Evolutionary conservation across 2,888 invertebrate genomes (phyloP).

Genomic region (Andrena flavipes): DNA sequence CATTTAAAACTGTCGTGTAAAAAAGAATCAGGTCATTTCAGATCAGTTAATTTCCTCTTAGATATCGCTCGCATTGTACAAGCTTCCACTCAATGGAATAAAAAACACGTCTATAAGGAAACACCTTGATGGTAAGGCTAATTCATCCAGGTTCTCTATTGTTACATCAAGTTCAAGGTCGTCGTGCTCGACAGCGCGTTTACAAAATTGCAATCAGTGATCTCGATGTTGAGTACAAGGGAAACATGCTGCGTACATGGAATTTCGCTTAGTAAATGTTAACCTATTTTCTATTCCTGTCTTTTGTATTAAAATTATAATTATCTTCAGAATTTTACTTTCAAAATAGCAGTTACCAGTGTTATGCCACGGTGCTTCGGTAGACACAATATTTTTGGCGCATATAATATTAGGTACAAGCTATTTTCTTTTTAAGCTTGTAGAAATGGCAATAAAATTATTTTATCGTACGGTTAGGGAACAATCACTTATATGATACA

Average conservation of each 20-base stretch:
- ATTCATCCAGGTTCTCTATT: neutral
- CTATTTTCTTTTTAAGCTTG: too few species aligned
- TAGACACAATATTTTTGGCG: too few species aligned
- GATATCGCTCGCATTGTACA: neutral
- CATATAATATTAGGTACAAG: too few species aligned
- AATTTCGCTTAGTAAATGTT: neutral
- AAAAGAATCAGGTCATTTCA: too few species aligned
- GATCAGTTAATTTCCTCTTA: too few species aligned
- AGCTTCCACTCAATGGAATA: neutral
- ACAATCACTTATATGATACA: too few species aligned
- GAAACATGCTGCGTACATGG: neutral
- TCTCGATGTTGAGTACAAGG: constrained; percentile 12
- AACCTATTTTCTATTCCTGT: neutral
- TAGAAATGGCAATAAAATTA: too few species aligned
- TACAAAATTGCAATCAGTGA: constrained; percentile 54
- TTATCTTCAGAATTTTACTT: neutral
- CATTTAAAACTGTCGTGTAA: too few species aligned
- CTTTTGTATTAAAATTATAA: neutral
- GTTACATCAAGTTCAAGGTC: constrained; percentile 76
- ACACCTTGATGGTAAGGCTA: neutral
- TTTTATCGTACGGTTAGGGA: too few species aligned
- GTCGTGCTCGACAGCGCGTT: constrained; percentile 71
- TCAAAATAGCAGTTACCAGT: too few species aligned
- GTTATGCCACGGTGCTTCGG: too few species aligned
- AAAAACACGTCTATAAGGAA: constrained; percentile 6